phyloP scores from a whole-genome alignment of 2,113 vertebrate species.

The Sus scrofa region DNA sequence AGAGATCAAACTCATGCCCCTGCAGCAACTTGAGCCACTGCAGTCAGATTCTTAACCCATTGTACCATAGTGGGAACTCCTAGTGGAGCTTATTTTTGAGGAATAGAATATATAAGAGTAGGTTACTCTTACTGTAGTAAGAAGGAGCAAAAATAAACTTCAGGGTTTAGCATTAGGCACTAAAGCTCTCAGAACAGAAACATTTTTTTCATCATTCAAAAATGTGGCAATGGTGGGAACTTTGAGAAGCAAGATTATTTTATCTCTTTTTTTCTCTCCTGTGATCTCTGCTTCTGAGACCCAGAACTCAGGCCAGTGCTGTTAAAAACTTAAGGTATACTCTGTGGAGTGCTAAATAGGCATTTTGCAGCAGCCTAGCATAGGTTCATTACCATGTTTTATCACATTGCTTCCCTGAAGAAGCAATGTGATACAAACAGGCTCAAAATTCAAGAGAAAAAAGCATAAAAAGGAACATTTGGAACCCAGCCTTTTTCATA shows the following conservation, averaged over 20 bases:
- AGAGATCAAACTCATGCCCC: too few species aligned
- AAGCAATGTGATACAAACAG: background rate
- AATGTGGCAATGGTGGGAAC: background rate
- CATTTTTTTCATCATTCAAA: background rate
- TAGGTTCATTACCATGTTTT: background rate
- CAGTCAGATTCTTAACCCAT: too few species aligned
- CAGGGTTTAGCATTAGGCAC: too few species aligned
- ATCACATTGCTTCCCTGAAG: background rate
- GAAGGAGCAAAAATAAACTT: background rate
- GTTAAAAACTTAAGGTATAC: background rate
- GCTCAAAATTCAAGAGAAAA: background rate
- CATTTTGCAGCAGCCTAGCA: background rate
- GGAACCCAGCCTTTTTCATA: background rate
- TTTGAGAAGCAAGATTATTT: background rate
- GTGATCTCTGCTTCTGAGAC: background rate
- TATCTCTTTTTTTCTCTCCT: background rate
- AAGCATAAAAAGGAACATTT: background rate
- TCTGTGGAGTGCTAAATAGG: background rate
- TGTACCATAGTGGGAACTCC: too few species aligned
- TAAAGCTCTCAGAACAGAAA: background rate
- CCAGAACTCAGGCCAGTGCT: slow-evolving; percentile 11
- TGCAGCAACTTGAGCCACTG: too few species aligned
- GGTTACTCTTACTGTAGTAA: background rate
- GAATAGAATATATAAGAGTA: background rate
- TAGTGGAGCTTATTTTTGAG: background rate